Conservation (phyloP, 1,140 invertebrate genomes). For the Armadillidium nasatum region DNA sequence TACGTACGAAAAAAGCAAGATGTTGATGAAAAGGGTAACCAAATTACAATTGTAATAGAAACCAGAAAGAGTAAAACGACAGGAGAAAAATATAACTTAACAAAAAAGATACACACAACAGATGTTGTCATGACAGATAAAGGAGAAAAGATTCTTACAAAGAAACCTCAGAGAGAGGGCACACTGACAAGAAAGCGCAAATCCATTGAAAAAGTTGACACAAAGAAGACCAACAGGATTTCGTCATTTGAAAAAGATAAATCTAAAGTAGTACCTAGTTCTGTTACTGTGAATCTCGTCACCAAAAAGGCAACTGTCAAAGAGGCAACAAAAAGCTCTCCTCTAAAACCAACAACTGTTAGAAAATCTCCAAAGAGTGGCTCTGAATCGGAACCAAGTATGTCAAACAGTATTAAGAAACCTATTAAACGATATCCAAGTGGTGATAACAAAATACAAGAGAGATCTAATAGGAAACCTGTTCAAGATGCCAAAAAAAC, state of each 20-base stretch:
- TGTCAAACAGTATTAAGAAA: neutral
- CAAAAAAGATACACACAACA: conserved; percentile 39
- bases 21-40: conserved; percentile 31
- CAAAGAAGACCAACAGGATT: too few species aligned
- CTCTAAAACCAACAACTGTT: neutral
- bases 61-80: conserved; percentile 36
- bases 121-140: conserved; percentile 38
- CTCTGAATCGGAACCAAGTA: neutral
- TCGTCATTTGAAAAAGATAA: too few species aligned
- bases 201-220: conserved; percentile 21
- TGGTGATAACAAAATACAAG: neutral
- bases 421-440: neutral
- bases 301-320: conserved; percentile 37
- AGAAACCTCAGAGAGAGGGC: neutral
- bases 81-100: conserved; percentile 42
- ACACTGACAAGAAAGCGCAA: conserved; percentile 31
- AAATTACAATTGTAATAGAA: conserved; percentile 38
- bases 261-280: too few species aligned
- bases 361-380: conserved; percentile 9
- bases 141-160: conserved; percentile 32
- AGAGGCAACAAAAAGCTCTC: conserved; percentile 33
- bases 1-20: conserved; percentile 39
- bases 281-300: too few species aligned
- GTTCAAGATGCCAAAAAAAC: neutral
- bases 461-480: neutral